A percentile compares a stretch with the other conserved stretches of the same genome.
Evolutionary conservation across 2,797 vertebrate genomes (phyloP).

Genomic region (Podarcis lilfordi): DNA sequence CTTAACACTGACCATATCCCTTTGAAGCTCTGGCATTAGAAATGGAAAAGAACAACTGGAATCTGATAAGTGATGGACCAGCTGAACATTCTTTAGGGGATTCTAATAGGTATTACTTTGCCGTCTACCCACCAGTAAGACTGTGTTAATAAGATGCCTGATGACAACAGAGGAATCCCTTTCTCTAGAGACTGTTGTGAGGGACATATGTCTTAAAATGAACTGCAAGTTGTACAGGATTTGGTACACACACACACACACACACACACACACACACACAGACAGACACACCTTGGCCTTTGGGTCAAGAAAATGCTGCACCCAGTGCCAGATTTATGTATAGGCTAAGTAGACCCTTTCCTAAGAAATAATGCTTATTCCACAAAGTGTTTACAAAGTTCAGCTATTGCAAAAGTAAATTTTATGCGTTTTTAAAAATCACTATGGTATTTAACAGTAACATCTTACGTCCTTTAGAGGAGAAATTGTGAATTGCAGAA

Average conservation of each 20-base stretch:
- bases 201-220: neutral
- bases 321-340: no score
- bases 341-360: no score
- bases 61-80: neutral
- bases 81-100: constrained; percentile 6
- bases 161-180: constrained; percentile 1
- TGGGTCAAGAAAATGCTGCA: no score
- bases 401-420: no score
- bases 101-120: neutral
- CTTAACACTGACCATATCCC: neutral
- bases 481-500: no score
- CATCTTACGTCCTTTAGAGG: no score
- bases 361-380: no score
- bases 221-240: neutral
- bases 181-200: neutral
- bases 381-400: no score
- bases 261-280: no score
- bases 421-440: no score
- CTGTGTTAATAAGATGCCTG: constrained; percentile 7
- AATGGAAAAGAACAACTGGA: neutral
- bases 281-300: neutral
- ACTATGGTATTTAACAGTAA: no score
- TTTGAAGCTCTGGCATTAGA: neutral
- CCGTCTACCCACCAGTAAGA: neutral
- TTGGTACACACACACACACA: neutral